Percentiles rank a stretch among this genome's conserved stretches.
phyloP scores from a whole-genome alignment of 1,140 invertebrate species.

The Aradophagus sp. region DNA sequence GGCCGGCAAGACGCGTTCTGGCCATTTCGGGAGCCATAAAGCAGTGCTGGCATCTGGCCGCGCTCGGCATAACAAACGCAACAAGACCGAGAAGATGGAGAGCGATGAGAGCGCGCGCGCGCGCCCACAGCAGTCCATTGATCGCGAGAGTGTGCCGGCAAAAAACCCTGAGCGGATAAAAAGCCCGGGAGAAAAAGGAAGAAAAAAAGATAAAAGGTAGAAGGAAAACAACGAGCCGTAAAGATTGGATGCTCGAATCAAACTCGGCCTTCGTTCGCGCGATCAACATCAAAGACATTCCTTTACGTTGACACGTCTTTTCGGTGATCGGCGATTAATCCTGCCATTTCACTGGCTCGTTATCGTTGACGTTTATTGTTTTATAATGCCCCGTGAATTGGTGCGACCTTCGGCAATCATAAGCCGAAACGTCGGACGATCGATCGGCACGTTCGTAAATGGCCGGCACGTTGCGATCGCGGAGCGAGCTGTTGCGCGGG shows the following conservation, averaged over 20 bases:
- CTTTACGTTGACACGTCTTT: no score
- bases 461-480: conserved; percentile 50
- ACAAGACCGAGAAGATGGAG: conserved; percentile 60
- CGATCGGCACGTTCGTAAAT: conserved; percentile 25
- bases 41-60: conserved; percentile 68
- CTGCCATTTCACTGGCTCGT: no score
- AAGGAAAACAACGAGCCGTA: no score
- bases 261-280: no score
- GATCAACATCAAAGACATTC: no score
- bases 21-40: conserved; percentile 68
- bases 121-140: conserved; percentile 68
- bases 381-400: conserved; percentile 26
- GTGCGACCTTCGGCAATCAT: conserved; percentile 1
- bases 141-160: conserved; percentile 66
- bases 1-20: conserved; percentile 62
- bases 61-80: conserved; percentile 64
- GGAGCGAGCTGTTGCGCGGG: conserved; percentile 65
- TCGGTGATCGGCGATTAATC: no score
- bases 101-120: conserved; percentile 66
- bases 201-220: no score
- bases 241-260: no score
- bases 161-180: conserved; percentile 61
- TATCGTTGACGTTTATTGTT: no score
- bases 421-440: conserved; percentile 24
- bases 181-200: conserved; percentile 10